phyloP scores from a whole-genome alignment of 2,797 vertebrate genomes.

The Lagorchestes hirsutus region DNA sequence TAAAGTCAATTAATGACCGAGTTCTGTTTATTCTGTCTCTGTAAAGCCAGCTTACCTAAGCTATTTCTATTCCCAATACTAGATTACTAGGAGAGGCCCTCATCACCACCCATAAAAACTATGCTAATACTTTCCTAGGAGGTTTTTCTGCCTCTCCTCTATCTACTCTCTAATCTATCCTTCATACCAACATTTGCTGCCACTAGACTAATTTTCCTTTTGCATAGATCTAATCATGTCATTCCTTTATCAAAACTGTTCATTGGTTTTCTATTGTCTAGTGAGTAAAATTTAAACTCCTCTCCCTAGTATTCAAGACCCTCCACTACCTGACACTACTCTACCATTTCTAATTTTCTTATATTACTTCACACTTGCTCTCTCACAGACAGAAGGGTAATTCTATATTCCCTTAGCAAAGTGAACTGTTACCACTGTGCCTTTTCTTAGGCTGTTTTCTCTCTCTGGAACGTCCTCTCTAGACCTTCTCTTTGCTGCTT shows the following conservation, averaged over 20 bases:
- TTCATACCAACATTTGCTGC: neutral
- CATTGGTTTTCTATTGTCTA: neutral
- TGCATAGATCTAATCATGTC: neutral
- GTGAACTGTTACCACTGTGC: neutral
- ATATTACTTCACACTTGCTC: neutral
- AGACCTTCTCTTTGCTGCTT: neutral
- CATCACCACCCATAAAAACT: neutral
- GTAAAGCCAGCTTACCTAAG: neutral
- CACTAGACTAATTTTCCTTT: neutral
- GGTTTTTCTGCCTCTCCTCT: neutral
- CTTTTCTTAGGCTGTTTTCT: neutral
- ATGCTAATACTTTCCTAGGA: neutral
- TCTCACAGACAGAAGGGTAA: neutral
- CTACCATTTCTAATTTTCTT: neutral
- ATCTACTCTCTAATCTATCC: neutral
- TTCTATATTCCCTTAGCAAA: neutral
- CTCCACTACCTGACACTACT: neutral
- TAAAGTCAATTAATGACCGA: neutral
- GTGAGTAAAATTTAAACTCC: neutral
- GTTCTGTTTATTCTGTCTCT: neutral
- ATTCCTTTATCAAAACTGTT: neutral
- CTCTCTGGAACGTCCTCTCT: neutral
- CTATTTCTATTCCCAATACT: neutral
- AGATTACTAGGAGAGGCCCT: neutral
- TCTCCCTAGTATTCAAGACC: neutral